These are phyloP conservation scores for Caenorhabditis inopinata DNA, from an alignment of 1,140 invertebrate genomes.

Conservation along the genomic window DNA sequence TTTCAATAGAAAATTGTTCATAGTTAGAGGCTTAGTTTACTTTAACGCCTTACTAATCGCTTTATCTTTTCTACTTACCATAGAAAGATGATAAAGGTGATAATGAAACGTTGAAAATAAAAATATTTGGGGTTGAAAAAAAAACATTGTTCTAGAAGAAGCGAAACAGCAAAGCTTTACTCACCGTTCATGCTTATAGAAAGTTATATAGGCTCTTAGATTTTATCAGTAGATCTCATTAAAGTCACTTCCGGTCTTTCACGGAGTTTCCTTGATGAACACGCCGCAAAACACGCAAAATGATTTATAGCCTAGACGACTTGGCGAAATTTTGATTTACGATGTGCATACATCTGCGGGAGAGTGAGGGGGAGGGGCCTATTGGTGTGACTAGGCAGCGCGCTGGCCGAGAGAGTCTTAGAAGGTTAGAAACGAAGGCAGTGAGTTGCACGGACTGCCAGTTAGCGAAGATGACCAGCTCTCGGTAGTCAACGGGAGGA, in stretches of 20 bases:
- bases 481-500: constrained; percentile 14
- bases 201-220: neutral
- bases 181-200: neutral
- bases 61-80: neutral
- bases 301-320: constrained; percentile 41
- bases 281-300: constrained; percentile 28
- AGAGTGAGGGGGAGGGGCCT: constrained; percentile 12
- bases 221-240: constrained; percentile 20
- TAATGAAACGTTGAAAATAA: neutral
- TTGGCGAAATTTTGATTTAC: constrained; percentile 46
- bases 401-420: neutral
- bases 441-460: neutral
- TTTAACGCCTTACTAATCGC: constrained; percentile 21
- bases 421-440: neutral
- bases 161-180: neutral
- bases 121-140: neutral
- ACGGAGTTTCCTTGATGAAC: neutral
- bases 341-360: constrained; percentile 36
- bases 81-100: neutral
- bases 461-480: constrained; percentile 22
- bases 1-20: too few relatives aligned
- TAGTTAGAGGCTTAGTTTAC: constrained; percentile 2
- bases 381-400: neutral
- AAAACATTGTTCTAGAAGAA: neutral
- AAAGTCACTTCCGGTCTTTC: constrained; percentile 5